Evolutionary conservation across 2,113 vertebrate species (phyloP).

Genomic region (Saimiri boliviensis): DNA sequence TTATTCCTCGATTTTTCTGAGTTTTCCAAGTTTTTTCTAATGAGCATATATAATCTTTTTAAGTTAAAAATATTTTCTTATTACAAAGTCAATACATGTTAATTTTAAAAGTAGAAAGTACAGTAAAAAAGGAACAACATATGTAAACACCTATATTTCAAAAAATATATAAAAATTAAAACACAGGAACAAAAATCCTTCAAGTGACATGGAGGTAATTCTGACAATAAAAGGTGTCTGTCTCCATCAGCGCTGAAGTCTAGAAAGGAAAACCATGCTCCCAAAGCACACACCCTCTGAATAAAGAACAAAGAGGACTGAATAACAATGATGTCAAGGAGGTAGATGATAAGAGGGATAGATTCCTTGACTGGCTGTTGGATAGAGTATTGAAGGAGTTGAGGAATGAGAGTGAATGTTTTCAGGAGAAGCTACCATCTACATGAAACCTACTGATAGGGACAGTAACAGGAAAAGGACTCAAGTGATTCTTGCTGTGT

Average conservation of each 20-base stretch:
- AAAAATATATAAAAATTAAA: slow-evolving; percentile 29
- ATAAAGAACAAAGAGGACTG: background rate
- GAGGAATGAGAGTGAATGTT: background rate
- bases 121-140: slow-evolving; percentile 12
- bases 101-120: slow-evolving; percentile 35
- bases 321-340: background rate
- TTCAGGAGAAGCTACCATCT: background rate
- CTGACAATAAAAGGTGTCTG: background rate
- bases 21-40: slow-evolving; percentile 28
- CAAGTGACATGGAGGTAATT: slow-evolving; percentile 15
- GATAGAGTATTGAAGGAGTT: background rate
- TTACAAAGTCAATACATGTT: slow-evolving; percentile 1
- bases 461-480: background rate
- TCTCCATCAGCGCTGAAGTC: background rate
- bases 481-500: background rate
- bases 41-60: background rate
- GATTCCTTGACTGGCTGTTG: background rate
- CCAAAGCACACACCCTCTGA: background rate
- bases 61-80: slow-evolving; percentile 13
- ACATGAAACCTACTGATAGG: background rate
- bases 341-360: background rate
- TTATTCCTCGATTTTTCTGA: slow-evolving; percentile 4
- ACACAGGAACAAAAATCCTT: background rate
- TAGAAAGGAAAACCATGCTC: background rate
- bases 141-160: background rate